Evolutionary conservation across 2,113 vertebrate species (phyloP), one percentile per base, ranked within the genome.

Genomic region (Thymallus thymallus): DNA sequence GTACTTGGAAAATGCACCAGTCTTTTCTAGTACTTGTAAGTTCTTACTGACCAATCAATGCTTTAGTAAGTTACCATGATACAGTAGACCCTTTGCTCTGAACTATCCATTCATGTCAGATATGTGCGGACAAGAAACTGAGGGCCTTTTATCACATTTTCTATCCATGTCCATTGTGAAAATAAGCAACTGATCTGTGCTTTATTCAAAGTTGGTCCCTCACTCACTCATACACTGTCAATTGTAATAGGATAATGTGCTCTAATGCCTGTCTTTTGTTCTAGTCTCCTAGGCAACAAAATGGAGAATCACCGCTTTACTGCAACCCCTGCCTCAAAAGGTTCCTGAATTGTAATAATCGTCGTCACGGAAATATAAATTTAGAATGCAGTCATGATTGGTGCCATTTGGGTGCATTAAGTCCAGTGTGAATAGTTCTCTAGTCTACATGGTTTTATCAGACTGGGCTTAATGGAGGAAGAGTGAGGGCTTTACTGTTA

Each of bases 391-490:
- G 55, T 32, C n/a, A 76, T 84, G 72, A 89, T 86, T 88, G 79
- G 69, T 84, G 80, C 80, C 83, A 91, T 91, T 90, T 84, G 73
- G 72, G 45, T 72, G 66, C 58, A 88, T 91, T 83, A 86, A 79
- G 75, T 60, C 16, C 30, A 0, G 48, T 56, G 74, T 76, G 72
- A 80, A 80, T 7, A 6, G 45, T 71, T 66, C 20, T 66, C 55
- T 75, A 35, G 58, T 22, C n/a, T 24, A 18, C 9, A 24, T n/a
- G n/a, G 58, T 24, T 4, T 23, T 9, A 22, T 24, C 58, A 61
- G 58, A 61, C 9, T 23, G 58, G 48, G 13, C 1, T 13, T 5
- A 51, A 20, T 66, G 20, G 22, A 51, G 58, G 22, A 80, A 29
- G 80, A 79, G 74, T 85, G 56, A 22, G 56, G 56, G 2, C 48